Percentiles rank a stretch among this genome's conserved stretches.
Conservation (phyloP, 2,113 vertebrate genomes). For the Pithys albifrons region DNA sequence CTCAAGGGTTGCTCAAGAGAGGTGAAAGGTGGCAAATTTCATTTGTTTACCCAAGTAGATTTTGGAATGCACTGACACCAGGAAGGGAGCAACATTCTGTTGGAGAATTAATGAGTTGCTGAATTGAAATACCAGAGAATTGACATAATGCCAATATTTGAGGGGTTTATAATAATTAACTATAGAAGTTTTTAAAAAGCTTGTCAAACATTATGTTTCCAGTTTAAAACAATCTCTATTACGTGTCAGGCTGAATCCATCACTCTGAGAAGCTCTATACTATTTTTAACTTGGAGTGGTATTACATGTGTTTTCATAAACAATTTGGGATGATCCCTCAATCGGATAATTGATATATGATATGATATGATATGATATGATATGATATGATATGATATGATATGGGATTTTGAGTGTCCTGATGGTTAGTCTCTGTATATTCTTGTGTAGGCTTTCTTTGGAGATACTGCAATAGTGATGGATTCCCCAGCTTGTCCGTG, state of each 20-base stretch:
- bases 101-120: neutral
- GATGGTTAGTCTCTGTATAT: neutral
- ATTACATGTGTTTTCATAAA: neutral
- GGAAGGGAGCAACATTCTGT: neutral
- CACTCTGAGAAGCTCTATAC: neutral
- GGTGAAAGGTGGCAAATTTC: neutral
- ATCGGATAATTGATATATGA: too few relatives aligned
- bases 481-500: neutral
- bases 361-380: too few relatives aligned
- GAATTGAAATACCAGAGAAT: neutral
- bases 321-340: neutral
- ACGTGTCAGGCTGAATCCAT: neutral
- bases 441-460: neutral
- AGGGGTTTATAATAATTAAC: neutral
- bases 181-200: neutral
- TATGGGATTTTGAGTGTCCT: neutral
- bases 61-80: neutral
- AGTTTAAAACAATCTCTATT: neutral
- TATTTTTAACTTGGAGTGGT: neutral
- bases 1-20: neutral
- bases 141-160: neutral
- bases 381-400: too few relatives aligned
- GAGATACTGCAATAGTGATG: neutral
- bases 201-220: neutral
- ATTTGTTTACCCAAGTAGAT: neutral